These are phyloP conservation scores for Avahi laniger DNA, from an alignment of 2,797 vertebrate species.

Conservation along the genomic window DNA sequence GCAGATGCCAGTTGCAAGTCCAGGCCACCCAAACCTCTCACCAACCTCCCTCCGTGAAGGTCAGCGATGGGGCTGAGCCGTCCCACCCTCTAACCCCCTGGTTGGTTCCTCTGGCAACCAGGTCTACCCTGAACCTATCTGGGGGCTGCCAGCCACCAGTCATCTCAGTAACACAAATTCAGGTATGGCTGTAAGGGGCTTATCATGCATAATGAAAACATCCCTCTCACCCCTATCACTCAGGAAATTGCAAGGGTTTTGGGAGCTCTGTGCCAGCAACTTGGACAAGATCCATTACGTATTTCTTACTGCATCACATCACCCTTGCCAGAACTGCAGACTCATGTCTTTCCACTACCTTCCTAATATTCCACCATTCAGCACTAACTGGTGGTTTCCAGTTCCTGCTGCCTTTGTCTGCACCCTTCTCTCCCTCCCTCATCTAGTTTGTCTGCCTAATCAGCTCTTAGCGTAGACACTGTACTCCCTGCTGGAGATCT, in stretches of 20 bases:
- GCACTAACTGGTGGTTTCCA: no score
- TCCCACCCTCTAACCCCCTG: background rate
- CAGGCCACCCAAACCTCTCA: background rate
- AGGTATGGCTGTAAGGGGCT: background rate
- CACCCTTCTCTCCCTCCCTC: background rate
- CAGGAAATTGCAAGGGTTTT: background rate
- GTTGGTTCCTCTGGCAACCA: background rate
- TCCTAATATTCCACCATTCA: background rate
- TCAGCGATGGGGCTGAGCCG: background rate
- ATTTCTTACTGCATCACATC: background rate
- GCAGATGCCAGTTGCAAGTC: background rate
- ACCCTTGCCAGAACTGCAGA: background rate
- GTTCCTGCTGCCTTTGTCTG: background rate
- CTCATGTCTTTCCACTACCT: background rate
- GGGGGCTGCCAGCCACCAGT: background rate
- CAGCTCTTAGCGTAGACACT: background rate
- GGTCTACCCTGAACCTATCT: background rate
- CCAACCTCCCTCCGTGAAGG: background rate
- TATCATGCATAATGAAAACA: background rate
- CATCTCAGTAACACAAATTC: background rate
- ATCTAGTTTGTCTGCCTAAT: background rate
- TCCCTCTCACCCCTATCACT: background rate
- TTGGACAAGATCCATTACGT: accelerated
- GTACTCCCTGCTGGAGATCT: background rate
- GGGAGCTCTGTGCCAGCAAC: background rate